Percentiles rank a stretch among this genome's conserved stretches.
Evolutionary conservation across 2,113 vertebrate species (phyloP).

Genomic region (Amphiprion percula): DNA sequence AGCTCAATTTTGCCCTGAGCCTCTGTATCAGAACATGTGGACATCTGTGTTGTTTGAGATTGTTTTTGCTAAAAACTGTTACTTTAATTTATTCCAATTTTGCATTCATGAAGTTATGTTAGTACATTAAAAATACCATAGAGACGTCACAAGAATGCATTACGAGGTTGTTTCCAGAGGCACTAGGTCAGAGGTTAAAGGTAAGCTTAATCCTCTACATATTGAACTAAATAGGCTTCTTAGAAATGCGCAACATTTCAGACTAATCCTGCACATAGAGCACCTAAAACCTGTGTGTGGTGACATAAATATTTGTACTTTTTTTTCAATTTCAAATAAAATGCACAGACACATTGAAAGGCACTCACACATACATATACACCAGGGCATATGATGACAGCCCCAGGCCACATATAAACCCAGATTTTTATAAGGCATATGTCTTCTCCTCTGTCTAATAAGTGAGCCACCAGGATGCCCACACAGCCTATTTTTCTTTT

Average conservation of each 20-base stretch:
- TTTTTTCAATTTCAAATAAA: not conserved
- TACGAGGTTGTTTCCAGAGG: not conserved
- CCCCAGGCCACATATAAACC: slow-evolving; percentile 62
- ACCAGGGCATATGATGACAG: slow-evolving; percentile 59
- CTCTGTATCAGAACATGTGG: too few species aligned
- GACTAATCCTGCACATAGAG: not conserved
- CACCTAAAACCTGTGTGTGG: slow-evolving; percentile 12
- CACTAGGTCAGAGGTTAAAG: slow-evolving; percentile 5
- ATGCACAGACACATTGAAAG: slow-evolving; percentile 12
- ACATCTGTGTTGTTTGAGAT: not conserved
- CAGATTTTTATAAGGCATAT: slow-evolving; percentile 61
- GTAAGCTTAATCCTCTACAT: slow-evolving; percentile 7
- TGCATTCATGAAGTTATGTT: not conserved
- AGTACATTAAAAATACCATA: not conserved
- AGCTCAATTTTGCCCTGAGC: too few species aligned
- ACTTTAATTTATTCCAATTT: not conserved
- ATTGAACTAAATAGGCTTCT: slow-evolving; percentile 1
- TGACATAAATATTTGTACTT: slow-evolving; percentile 1
- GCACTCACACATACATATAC: not conserved
- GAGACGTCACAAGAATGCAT: not conserved
- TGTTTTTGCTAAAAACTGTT: not conserved
- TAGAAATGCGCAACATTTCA: slow-evolving; percentile 5
- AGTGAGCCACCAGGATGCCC: slow-evolving; percentile 57
- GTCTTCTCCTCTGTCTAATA: slow-evolving; percentile 43
- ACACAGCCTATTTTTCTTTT: slow-evolving; percentile 39